A percentile compares a stretch with the other conserved stretches of the same genome.
Conservation (phyloP, 2,797 vertebrate genomes). For the Xenopus petersii region DNA sequence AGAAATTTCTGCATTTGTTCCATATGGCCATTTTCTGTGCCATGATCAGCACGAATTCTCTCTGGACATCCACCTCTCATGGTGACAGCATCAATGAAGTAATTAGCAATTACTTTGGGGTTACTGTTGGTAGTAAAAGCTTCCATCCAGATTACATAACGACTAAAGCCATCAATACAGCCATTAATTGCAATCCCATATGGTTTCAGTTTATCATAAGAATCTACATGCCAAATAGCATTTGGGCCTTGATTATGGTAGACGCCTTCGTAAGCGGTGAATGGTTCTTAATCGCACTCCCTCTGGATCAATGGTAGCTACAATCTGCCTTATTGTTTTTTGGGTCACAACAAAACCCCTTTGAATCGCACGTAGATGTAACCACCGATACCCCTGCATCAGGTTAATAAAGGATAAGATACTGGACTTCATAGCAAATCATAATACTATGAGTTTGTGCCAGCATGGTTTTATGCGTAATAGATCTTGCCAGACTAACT, state of each 20-base stretch:
- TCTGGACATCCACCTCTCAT: not conserved
- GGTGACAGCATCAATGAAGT: constrained; percentile 1
- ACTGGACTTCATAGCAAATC: too few species aligned
- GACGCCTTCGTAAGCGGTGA: not conserved
- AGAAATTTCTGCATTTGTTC: too few species aligned
- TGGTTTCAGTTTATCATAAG: constrained; percentile 4
- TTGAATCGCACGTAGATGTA: not conserved
- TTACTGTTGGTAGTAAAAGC: constrained; percentile 1
- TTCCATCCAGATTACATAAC: constrained; percentile 5
- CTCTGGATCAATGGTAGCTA: not conserved
- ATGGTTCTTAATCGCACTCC: not conserved
- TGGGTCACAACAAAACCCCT: not conserved
- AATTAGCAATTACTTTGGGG: constrained; percentile 1
- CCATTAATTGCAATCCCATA: constrained; percentile 13
- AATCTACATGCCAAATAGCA: constrained; percentile 4
- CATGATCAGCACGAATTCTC: constrained; percentile 2
- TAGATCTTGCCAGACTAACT: too few species aligned
- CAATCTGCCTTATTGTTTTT: not conserved
- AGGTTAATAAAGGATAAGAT: too few species aligned
- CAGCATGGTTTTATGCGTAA: too few species aligned
- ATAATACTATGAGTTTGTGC: too few species aligned
- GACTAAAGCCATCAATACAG: constrained; percentile 9
- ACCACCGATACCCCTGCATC: not conserved
- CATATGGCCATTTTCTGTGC: constrained; percentile 1
- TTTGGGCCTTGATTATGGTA: not conserved